Conservation (phyloP, 2,888 invertebrate species). For the Aphodius granarius region DNA sequence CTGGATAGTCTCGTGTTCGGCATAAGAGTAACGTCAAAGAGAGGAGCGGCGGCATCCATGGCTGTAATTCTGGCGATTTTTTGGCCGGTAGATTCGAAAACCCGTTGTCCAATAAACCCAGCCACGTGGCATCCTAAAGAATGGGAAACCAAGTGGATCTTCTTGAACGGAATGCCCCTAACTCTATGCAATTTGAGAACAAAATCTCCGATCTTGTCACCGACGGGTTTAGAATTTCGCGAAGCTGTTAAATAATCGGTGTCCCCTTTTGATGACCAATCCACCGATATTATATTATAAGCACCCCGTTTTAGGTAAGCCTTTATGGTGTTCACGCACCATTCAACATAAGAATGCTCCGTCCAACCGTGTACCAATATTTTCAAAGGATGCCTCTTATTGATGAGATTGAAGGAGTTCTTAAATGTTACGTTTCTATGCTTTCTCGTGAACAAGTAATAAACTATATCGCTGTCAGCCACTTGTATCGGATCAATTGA, state of each 20-base stretch:
- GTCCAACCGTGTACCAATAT: constrained; percentile 57
- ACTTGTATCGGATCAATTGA: constrained; percentile 2
- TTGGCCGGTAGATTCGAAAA: constrained; percentile 34
- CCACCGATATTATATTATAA: constrained; percentile 56
- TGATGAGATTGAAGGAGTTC: neutral
- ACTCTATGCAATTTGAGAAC: constrained; percentile 33
- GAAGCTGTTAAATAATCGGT: constrained; percentile 44
- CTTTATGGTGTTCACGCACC: constrained; percentile 45
- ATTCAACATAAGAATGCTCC: constrained; percentile 47
- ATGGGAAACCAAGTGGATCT: constrained; percentile 40
- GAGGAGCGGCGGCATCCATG: constrained; percentile 59
- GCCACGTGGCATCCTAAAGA: constrained; percentile 46
- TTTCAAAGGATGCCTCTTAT: constrained; percentile 35
- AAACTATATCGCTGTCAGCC: neutral
- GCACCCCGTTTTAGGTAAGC: constrained; percentile 51
- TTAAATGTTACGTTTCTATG: constrained; percentile 6
- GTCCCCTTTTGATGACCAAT: constrained; percentile 53
- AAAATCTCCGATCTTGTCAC: constrained; percentile 41
- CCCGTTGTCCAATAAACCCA: constrained; percentile 41
- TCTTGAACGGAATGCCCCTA: constrained; percentile 34
- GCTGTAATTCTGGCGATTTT: constrained; percentile 54
- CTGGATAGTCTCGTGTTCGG: constrained; percentile 57
- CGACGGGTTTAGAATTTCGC: constrained; percentile 38
- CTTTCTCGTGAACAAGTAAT: constrained; percentile 16
- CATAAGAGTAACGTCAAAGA: constrained; percentile 48